Evolutionary conservation across 2,888 invertebrate species (phyloP).

Genomic region (Machimus rusticus): DNA sequence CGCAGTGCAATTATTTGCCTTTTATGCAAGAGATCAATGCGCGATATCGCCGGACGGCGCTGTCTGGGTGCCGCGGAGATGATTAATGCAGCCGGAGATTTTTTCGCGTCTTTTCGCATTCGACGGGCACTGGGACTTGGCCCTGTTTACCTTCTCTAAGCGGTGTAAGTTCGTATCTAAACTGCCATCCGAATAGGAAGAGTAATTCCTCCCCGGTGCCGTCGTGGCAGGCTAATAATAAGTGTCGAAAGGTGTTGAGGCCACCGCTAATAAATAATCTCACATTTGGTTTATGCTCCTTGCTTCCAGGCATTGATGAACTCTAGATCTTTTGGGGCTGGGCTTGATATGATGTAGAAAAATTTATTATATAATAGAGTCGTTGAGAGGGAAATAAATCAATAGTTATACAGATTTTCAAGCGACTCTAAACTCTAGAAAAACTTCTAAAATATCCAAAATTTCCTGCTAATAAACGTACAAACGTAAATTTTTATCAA

Average conservation of each 20-base stretch:
- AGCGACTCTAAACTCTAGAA: background rate
- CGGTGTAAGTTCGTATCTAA: slow-evolving; percentile 7
- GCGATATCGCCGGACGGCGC: slow-evolving; percentile 6
- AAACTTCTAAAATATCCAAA: no score
- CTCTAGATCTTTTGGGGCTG: background rate
- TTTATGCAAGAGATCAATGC: slow-evolving; percentile 28
- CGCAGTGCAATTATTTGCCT: slow-evolving; percentile 27
- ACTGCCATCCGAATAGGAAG: background rate
- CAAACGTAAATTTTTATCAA: no score
- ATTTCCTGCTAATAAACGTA: no score
- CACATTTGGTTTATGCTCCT: background rate
- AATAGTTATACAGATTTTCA: background rate
- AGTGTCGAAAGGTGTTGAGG: slow-evolving; percentile 9
- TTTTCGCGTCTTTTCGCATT: slow-evolving; percentile 3
- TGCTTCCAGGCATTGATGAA: background rate
- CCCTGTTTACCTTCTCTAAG: background rate
- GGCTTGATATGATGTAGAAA: background rate
- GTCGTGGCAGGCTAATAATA: background rate
- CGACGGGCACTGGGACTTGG: background rate
- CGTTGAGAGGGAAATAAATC: background rate
- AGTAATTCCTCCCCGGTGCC: background rate
- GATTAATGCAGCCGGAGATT: slow-evolving; percentile 10
- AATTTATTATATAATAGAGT: background rate
- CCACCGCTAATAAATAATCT: slow-evolving; percentile 1
- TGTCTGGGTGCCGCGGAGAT: background rate